phyloP scores from a whole-genome alignment of 2,113 vertebrate genomes.

The Apus apus region DNA sequence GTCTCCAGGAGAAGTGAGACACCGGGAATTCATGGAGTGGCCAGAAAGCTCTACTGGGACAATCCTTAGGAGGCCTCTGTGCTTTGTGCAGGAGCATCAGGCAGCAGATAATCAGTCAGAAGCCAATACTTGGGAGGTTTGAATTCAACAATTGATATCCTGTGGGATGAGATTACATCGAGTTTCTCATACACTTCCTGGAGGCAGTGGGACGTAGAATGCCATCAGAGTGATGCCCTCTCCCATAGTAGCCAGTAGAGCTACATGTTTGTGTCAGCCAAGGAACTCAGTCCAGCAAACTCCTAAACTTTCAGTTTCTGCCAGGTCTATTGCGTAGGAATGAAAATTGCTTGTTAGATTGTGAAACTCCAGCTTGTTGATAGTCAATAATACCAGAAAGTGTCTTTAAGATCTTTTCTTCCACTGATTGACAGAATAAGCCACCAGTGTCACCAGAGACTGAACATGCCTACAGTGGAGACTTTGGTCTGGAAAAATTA shows the following conservation, averaged over 20 bases:
- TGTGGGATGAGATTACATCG: not conserved
- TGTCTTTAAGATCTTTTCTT: not conserved
- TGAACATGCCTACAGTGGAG: not conserved
- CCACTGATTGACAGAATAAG: not conserved
- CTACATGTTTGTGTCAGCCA: not conserved
- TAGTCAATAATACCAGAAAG: not conserved
- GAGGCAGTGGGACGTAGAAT: not conserved
- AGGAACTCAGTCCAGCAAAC: not conserved
- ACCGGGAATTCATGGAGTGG: not conserved
- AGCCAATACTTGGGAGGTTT: not conserved
- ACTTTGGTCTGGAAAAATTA: not conserved
- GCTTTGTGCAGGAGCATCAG: not conserved
- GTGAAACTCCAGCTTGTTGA: not conserved
- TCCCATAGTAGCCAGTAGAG: not conserved
- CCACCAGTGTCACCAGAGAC: rapidly evolving
- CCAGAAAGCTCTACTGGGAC: not conserved
- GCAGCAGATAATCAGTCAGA: not conserved
- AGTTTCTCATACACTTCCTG: not conserved
- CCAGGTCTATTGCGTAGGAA: not conserved
- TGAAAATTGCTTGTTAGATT: rapidly evolving
- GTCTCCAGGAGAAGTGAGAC: not conserved
- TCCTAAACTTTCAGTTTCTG: not conserved
- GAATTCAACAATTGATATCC: not conserved
- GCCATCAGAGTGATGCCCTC: not conserved
- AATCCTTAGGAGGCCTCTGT: not conserved